A percentile compares a stretch with the other conserved stretches of the same genome.
These are phyloP conservation scores for Temnothorax unifasciatus DNA, from an alignment of 2,888 invertebrate species.

Conservation along the genomic window DNA sequence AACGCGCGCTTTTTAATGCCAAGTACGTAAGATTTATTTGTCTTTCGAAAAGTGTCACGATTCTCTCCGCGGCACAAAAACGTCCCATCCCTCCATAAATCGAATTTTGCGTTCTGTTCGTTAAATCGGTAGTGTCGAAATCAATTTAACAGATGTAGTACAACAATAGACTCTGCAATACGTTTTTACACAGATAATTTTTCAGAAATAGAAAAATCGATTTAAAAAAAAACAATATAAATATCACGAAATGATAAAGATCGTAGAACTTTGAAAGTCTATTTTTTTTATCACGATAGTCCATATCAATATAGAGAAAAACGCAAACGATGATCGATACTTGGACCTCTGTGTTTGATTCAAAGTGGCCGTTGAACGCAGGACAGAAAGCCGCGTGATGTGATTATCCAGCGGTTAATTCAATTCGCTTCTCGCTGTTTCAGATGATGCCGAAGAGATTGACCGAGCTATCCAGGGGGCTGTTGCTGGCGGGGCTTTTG, in stretches of 20 bases:
- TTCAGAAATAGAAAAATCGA: background rate
- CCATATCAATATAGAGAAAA: background rate
- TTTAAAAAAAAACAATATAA: background rate
- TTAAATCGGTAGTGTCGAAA: slow-evolving; percentile 7
- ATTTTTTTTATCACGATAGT: background rate
- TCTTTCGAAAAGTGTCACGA: slow-evolving; percentile 23
- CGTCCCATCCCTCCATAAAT: slow-evolving; percentile 8
- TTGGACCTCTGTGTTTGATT: background rate
- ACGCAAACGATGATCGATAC: background rate
- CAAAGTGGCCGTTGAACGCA: background rate
- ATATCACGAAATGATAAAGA: background rate
- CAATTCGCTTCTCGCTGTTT: slow-evolving; percentile 61
- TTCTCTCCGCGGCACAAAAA: slow-evolving; percentile 10
- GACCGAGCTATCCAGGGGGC: slow-evolving; percentile 65
- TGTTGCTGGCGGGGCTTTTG: slow-evolving; percentile 69
- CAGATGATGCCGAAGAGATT: slow-evolving; percentile 70
- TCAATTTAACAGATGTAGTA: slow-evolving; percentile 15
- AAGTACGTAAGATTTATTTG: slow-evolving; percentile 41
- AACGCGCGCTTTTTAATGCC: slow-evolving; percentile 33
- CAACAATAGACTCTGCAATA: background rate
- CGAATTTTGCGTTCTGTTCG: slow-evolving; percentile 23
- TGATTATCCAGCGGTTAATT: slow-evolving; percentile 44
- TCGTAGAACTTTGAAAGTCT: background rate
- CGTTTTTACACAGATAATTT: background rate
- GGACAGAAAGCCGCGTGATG: slow-evolving; percentile 9